These are phyloP conservation scores for Hecatera dysodea DNA, from an alignment of 2,888 invertebrate genomes.

Conservation along the genomic window DNA sequence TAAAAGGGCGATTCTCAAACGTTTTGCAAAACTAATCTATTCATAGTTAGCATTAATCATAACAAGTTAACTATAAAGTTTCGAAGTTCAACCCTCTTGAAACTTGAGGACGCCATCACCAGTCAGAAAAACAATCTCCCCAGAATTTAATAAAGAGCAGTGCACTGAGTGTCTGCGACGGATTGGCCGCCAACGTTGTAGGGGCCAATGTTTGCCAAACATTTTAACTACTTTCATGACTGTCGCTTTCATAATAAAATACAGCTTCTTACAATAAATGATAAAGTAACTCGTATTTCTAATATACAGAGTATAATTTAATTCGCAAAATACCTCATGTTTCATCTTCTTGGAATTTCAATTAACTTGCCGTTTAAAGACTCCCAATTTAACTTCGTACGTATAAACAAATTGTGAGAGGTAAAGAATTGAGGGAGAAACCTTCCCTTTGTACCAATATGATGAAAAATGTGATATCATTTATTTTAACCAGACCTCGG, in stretches of 20 bases:
- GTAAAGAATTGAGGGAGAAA: slow-evolving; percentile 34
- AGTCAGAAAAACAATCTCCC: slow-evolving; percentile 68
- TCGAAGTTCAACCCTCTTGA: slow-evolving; percentile 66
- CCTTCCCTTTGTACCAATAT: slow-evolving; percentile 28
- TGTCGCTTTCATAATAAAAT: slow-evolving; percentile 21
- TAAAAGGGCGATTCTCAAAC: slow-evolving; percentile 57
- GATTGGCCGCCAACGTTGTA: slow-evolving; percentile 52
- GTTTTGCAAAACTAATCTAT: slow-evolving; percentile 66
- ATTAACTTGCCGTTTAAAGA: slow-evolving; percentile 52
- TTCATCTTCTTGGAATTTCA: slow-evolving; percentile 57
- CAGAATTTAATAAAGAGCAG: slow-evolving; percentile 72
- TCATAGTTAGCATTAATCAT: slow-evolving; percentile 70
- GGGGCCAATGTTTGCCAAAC: slow-evolving; percentile 31
- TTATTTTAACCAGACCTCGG: slow-evolving; percentile 35
- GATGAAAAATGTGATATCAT: slow-evolving; percentile 41
- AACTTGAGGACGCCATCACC: slow-evolving; percentile 66
- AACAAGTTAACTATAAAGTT: slow-evolving; percentile 68
- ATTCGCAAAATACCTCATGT: slow-evolving; percentile 49
- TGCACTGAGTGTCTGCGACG: slow-evolving; percentile 63
- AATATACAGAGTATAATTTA: slow-evolving; percentile 35
- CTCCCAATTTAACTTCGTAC: slow-evolving; percentile 55
- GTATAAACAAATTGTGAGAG: slow-evolving; percentile 47
- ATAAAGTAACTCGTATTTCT: slow-evolving; percentile 16
- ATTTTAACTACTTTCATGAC: slow-evolving; percentile 39
- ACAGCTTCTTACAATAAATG: slow-evolving; percentile 9